Base-by-base conservation (phyloP, 2,113 vertebrate species). In the Scortum barcoo region DNA sequence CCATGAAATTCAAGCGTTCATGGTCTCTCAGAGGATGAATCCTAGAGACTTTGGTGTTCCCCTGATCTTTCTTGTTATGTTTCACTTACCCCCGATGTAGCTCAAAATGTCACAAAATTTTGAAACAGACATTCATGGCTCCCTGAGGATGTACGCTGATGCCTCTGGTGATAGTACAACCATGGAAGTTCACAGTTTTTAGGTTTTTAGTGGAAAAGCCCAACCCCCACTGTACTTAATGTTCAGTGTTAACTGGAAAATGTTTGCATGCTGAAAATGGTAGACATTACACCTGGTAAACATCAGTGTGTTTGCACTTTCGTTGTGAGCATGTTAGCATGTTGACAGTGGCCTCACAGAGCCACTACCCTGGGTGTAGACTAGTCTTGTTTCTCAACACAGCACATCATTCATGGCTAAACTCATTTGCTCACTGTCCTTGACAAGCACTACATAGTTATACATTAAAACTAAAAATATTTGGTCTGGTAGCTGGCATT, bases 401-500 rank as follows among this genome's bases (percentile, higher is more conserved):
- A 33, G 56, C 22, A 46, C 17, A 74, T 61, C 0, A 36, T 13
- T 62, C 20, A n/a, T 26, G 8, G 24, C 26, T 26, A 24, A 53
- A 44, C 54, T 24, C 11, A 54, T 19, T 48, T 54, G 2, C 9
- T 61, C 22, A 28, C 17, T 0, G 8, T 10, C 14, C 19, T 22
- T 63, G 63, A 68, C 19, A 10, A 20, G 63, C n/a, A 33, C 57
- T 26, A 30, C 11, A 68, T n/a, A 40, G 11, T 33, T 66, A 70
- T 61, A 26, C 22, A 60, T 76, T 62, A 54, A 60, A 76, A 76
- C n/a, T 42, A 42, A 24, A 30, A 74, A 72, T 57, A 76, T 57
- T 79, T 76, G 12, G 22, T 75, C 30, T 3, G 0, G 22, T 51
- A 9, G 44, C 56, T 58, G 30, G 16, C n/a, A 68, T 0, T 4